Percentiles rank a stretch among this genome's conserved stretches.
These are phyloP conservation scores for Platichthys stellatus DNA, from an alignment of 2,113 vertebrate genomes.

Conservation along the genomic window DNA sequence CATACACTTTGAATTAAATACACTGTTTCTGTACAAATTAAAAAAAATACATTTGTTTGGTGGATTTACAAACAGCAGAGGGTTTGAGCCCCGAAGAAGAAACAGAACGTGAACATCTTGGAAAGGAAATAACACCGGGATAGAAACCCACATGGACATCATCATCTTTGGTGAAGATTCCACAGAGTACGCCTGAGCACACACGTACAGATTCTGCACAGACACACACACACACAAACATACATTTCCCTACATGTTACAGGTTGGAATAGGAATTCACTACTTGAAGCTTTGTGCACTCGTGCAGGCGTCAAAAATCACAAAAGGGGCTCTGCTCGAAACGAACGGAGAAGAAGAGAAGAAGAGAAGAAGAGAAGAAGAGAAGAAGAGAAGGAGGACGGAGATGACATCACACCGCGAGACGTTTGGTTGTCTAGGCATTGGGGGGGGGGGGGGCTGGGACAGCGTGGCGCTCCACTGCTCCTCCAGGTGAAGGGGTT, in stretches of 20 bases:
- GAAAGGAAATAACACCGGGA: slow-evolving; percentile 40
- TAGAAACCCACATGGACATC: slow-evolving; percentile 72
- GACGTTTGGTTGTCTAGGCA: slow-evolving; percentile 3
- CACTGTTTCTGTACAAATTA: slow-evolving; percentile 64
- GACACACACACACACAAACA: slow-evolving; percentile 33
- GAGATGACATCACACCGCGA: slow-evolving; percentile 47
- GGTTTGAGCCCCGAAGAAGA: slow-evolving; percentile 45
- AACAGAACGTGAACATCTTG: slow-evolving; percentile 26
- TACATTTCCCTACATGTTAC: slow-evolving; percentile 40
- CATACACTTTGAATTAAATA: slow-evolving; percentile 31
- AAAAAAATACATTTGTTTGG: slow-evolving; percentile 60
- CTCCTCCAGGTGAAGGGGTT: slow-evolving; percentile 13
- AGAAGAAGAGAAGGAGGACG: slow-evolving; percentile 14
- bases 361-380: slow-evolving; percentile 1
- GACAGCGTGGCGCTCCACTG: not conserved
- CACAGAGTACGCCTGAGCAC: slow-evolving; percentile 63
- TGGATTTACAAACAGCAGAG: slow-evolving; percentile 64
- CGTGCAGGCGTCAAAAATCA: slow-evolving; percentile 11
- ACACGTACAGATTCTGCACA: not conserved
- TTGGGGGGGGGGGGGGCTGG: not conserved
- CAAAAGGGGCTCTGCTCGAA: not conserved
- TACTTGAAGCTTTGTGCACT: not conserved
- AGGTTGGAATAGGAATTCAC: slow-evolving; percentile 41
- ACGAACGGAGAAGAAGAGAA: not conserved
- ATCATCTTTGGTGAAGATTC: slow-evolving; percentile 84